Evolutionary conservation across 37 sponge, comb jelly and placozoan species (phyloP).

Genomic region (Halisarca cf. caerulea): DNA sequence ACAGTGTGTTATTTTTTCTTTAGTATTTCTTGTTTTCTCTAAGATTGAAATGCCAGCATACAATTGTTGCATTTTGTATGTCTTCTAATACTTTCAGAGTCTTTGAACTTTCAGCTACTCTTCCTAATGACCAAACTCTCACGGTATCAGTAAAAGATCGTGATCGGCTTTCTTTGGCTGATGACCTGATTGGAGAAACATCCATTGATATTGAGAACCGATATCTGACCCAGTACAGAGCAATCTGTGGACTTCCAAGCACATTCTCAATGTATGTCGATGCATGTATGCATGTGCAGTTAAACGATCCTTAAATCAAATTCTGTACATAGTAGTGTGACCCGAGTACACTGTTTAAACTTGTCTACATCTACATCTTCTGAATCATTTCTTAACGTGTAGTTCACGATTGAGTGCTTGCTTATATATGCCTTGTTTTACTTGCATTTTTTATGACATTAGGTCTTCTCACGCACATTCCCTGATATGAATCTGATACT

Average conservation of each 20-base stretch:
- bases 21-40: neutral
- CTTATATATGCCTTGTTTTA: too few relatives aligned
- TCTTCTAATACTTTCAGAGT: slow-evolving; percentile 33
- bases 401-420: too few relatives aligned
- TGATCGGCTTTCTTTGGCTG: slow-evolving; percentile 41
- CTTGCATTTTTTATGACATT: too few relatives aligned
- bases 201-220: slow-evolving; percentile 59
- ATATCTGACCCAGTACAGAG: slow-evolving; percentile 42
- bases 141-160: slow-evolving; percentile 55
- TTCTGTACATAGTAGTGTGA: too few relatives aligned
- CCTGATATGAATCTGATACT: too few relatives aligned
- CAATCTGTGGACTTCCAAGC: slow-evolving; percentile 60
- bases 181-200: slow-evolving; percentile 68
- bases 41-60: neutral
- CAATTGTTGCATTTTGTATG: neutral
- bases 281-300: too few relatives aligned
- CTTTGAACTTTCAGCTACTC: slow-evolving; percentile 42
- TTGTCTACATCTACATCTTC: too few relatives aligned
- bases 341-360: too few relatives aligned
- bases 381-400: too few relatives aligned
- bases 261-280: slow-evolving; percentile 40
- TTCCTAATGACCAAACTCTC: slow-evolving; percentile 50
- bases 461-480: neutral
- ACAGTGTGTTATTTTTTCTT: neutral
- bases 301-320: too few relatives aligned